Conservation (phyloP, 2,888 invertebrate genomes). For the Tenodera sinensis region DNA sequence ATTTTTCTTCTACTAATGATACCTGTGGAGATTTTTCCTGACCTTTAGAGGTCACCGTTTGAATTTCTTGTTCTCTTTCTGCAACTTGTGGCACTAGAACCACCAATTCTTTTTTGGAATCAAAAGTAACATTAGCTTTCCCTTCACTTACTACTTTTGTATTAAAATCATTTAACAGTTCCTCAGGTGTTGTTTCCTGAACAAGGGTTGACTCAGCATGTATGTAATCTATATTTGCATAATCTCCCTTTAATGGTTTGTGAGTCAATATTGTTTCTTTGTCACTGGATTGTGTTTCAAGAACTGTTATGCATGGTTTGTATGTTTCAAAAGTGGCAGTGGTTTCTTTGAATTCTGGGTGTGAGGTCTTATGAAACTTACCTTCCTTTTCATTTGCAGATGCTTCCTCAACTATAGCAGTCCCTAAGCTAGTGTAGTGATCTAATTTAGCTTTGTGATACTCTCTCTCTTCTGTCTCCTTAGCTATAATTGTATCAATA, state of each 20-base stretch:
- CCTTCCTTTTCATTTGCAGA: conserved; percentile 30
- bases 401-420: conserved; percentile 26
- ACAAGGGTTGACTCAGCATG: conserved; percentile 23
- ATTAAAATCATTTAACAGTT: conserved; percentile 28
- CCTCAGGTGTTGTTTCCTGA: conserved; percentile 39
- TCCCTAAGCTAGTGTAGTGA: conserved; percentile 7
- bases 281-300: conserved; percentile 28
- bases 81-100: conserved; percentile 37
- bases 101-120: conserved; percentile 30
- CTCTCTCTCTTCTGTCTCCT: conserved; percentile 5
- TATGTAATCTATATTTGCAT: conserved; percentile 22
- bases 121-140: conserved; percentile 24
- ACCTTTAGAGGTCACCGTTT: conserved; percentile 36
- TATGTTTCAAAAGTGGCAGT: conserved; percentile 25
- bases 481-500: conserved; percentile 21
- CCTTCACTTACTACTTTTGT: conserved; percentile 23
- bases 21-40: conserved; percentile 18
- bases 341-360: conserved; percentile 27
- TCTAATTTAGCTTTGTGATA: conserved; percentile 26
- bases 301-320: conserved; percentile 32
- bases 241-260: neutral
- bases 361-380: conserved; percentile 22
- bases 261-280: conserved; percentile 21
- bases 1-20: conserved; percentile 24
- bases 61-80: conserved; percentile 44